Evolutionary conservation across 2,797 vertebrate species (phyloP), one percentile per base, ranked within the genome.

Genomic region (Crax fasciolata): DNA sequence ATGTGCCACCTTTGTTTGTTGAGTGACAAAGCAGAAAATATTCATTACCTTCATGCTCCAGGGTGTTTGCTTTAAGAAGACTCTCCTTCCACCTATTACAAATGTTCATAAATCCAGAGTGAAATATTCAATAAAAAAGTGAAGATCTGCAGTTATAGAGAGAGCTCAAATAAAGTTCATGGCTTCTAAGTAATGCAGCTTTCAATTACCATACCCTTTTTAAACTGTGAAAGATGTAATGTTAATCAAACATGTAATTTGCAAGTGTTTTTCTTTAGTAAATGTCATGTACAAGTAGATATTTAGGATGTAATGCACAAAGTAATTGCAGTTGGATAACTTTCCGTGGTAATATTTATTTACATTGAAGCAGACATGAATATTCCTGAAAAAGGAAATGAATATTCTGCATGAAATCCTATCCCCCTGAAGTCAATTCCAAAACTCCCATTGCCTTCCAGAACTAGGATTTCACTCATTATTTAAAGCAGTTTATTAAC

Each of bases 241-340:
- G 97, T 98, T 98, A 98, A 98, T 98, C 98, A 98, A 98, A 98
- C 97, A 98, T 97, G 97, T 97, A 98, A 98, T 98, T 98, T 97
- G 98, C 97, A 97, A 98, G 97, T 98, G 98, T 98, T 98, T 98
- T 97, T 98, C 97, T 97, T 97, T 75, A 91, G 95, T 98, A 98
- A 98, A 98, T 98, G 98, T 98, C 98, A 98, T 94, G 96, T 97
- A 97, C 96, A 96, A 97, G 97, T 96, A 98, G 97, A 96, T 96
- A 94, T 88, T 97, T 97, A 94, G 97, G 96, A 98, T 89, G 97
- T 98, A 98, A 97, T 65, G 96, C 93, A 96, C 96, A 97, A 88
- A 96, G 72, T 96, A 98, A 98, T 96, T 95, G 95, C 82, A 76
- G n/a, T 67, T 70, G 94, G 95, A 87, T 93, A 96, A 95, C 94